Base-by-base conservation (phyloP, 2,797 vertebrate species). In the Sternarchorhynchus goeldii region DNA sequence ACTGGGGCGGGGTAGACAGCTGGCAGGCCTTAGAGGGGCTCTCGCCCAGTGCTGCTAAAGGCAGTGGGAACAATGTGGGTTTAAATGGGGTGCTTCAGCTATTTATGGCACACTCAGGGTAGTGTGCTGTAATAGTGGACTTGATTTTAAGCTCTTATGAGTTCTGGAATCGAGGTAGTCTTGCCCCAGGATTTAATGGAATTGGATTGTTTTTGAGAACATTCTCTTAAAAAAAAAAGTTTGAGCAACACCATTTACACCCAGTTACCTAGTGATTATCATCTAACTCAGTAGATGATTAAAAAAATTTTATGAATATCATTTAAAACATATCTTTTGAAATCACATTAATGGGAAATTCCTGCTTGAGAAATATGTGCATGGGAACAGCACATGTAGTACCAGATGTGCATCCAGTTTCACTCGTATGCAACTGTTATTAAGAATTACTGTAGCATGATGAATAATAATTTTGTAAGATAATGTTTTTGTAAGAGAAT, bases 21-120 rank as follows among this genome's bases (percentile, higher is more conserved):
- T 55, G 50, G 50, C 45, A 70, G 57, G 64, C 75, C 72, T 80
- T 69, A 34, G 39, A 60, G 63, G 57, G 77, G 66, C 59, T 63
- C 73, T 75, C 5, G 34, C 73, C 70, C 59, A 17, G 45, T 57
- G 17, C 62, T 70, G 60, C 66, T 78, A 76, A 72, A 62, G 57
- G 53, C 29, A 2, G 34, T 73, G 60, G 18, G 21, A 50, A 71
- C 74, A 75, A 71, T 75, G 66, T 50, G 65, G 66, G 60, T 62
- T 60, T 69, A 78, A 78, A 78, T 82, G 76, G 45, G 55, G 34
- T 71, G 45, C 60, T 70, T 74, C 45, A 62, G 70, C 62, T 82
- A 82, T 82, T 74, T 69, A 67, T 41, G 69, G 67, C 72, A 2
- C 68, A 21, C 57, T 56, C 25, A 58, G 72, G 32, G 29, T 59